A percentile compares a stretch with the other conserved stretches of the same genome.
phyloP scores from a whole-genome alignment of 2,888 invertebrate genomes.

The Achlya flavicornis region DNA sequence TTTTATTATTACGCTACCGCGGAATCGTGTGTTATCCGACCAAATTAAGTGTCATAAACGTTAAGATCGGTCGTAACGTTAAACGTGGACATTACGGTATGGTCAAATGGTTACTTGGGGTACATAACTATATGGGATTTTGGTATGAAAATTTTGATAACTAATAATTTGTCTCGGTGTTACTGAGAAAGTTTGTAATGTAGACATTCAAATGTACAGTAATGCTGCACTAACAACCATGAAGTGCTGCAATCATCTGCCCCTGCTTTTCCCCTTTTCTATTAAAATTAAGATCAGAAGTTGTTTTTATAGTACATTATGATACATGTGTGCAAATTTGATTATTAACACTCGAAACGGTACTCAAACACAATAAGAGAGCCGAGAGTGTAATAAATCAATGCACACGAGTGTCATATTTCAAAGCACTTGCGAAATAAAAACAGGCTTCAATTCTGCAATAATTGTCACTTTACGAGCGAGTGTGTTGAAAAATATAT shows the following conservation, averaged over 20 bases:
- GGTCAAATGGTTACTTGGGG: conserved; percentile 50
- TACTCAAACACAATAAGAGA: no score
- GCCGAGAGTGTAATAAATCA: no score
- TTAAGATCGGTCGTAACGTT: conserved; percentile 70
- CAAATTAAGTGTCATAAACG: conserved; percentile 80
- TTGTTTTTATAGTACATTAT: no score
- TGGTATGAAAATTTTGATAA: conserved; percentile 24
- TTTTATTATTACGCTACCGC: conserved; percentile 71
- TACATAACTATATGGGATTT: conserved; percentile 30
- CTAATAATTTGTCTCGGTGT: conserved; percentile 5
- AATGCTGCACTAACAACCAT: neutral
- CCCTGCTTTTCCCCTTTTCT: no score
- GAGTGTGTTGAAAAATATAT: no score
- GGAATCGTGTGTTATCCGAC: conserved; percentile 58
- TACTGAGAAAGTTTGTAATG: conserved; percentile 9
- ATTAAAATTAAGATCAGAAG: no score
- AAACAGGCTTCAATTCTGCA: no score
- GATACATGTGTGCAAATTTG: no score
- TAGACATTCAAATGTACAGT: neutral
- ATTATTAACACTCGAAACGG: no score
- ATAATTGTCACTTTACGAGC: no score
- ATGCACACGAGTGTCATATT: no score
- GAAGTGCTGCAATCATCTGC: neutral
- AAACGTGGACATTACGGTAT: conserved; percentile 60
- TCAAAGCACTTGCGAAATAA: no score